Base-by-base conservation (phyloP, 2,797 vertebrate genomes). In the Takifugu rubripes region DNA sequence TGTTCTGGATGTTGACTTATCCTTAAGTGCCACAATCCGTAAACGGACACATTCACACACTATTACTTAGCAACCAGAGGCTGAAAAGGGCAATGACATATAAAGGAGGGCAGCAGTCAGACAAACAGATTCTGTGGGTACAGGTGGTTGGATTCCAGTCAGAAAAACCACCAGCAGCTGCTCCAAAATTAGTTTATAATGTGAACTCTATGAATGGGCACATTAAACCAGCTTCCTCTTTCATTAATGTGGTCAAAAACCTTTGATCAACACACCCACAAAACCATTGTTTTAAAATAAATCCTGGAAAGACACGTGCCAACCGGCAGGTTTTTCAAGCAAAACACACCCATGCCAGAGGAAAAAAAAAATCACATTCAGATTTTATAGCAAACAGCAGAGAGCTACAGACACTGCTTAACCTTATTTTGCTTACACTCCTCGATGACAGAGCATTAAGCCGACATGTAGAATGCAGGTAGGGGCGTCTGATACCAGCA, bases 401-500 rank as follows among this genome's bases (percentile, higher is more conserved):
- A 52, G 45, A 49, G 25, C 49, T 49, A 61, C 56, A 24, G 11
- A 43, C 59, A 42, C 44, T 24, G 21, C 27, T 14, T 17, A n/a
- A 59, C 36, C 4, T 21, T 78, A 36, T 14, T 51, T 56, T 70
- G 61, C 52, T 55, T 62, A 63, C 29, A 56, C 43, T 64, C 57
- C 12, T 55, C 3, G 16, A 54, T 52, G 40, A 40, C 45, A 44
- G 40, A 31, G 57, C 47, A 60, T 58, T 57, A 62, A 60, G 67
- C 52, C 68, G 52, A 43, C n/a, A 43, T 67, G 50, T 47, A 74
- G 67, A 75, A 77, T 68, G 43, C 64, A 60, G 31, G 56, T 53
- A 58, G 27, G 64, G 65, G 54, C 21, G 64, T 74, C 61, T 67
- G 70, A 70, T 67, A 68, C 77, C 58, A 77, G 42, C 64, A 56